Evolutionary conservation across 2,888 invertebrate species (phyloP), one percentile per base, ranked within the genome.

Genomic region (Caenorhabditis drosophilae): DNA sequence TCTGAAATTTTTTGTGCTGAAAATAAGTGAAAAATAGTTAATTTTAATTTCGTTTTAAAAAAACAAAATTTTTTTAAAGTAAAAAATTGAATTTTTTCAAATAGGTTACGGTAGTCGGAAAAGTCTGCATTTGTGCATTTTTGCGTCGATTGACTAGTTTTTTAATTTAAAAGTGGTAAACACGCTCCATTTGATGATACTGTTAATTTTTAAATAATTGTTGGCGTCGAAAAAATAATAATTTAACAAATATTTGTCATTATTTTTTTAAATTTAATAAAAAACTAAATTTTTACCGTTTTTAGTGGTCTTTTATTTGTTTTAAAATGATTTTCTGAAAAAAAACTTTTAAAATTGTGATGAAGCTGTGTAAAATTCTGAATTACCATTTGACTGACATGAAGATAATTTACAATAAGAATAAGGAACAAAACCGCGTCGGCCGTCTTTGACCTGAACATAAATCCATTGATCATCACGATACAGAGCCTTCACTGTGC

Each of bases 391-490:
- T 31, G 31, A 31, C 12, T 31, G 6, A 6, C 31, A 31, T 31
- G 31, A 6, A 6, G 7, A 31, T 31, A 31, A 9, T 15, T 56
- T 59, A 47, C 69, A 69, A 16, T 64, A 57, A 2, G 61, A 41
- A 40, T 64, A 60, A 7, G 72, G 72, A 0, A 72, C 56, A 25
- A 72, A 72, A n/a, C 72, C 72, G 11, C 64, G 47, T 16, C 67
- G 20, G 11, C 72, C 72, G 48, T 73, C 69, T 2, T 56, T 40
- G 6, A 55, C 51, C 18, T 73, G 63, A 1, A 69, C 64, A 42
- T 73, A 73, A 23, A 73, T 64, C 72, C 72, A 73, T 41, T 73
- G 67, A 27, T 73, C 67, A 16, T 73, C 72, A 11, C 62, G 63
- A 42, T 69, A 73, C 36, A 73, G 40, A 6, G 72, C 63, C 22